A percentile compares a stretch with the other conserved stretches of the same genome.
phyloP scores from a whole-genome alignment of 2,113 vertebrate species.

The Bufo bufo region DNA sequence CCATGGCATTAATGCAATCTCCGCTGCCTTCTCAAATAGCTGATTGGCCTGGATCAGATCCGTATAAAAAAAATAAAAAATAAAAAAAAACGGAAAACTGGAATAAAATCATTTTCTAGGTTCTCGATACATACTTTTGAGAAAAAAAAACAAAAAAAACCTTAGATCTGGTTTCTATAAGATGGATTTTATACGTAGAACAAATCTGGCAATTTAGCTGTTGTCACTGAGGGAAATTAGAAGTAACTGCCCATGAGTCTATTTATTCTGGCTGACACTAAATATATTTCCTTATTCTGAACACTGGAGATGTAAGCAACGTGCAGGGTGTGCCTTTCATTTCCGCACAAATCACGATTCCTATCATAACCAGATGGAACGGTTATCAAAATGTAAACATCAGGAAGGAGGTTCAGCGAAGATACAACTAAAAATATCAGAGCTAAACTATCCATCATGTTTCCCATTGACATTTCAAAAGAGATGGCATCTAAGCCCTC shows the following conservation, averaged over 20 bases:
- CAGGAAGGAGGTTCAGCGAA: constrained; percentile 64
- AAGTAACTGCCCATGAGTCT: constrained; percentile 25
- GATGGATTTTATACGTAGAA: constrained; percentile 5
- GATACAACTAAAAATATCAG: constrained; percentile 47
- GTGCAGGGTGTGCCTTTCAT: constrained; percentile 60
- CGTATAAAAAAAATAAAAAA: no score
- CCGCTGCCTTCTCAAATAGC: no score
- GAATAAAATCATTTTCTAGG: not conserved
- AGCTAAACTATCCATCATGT: constrained; percentile 20
- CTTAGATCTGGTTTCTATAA: not conserved
- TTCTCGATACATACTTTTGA: not conserved
- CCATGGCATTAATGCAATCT: no score
- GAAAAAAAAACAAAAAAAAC: not conserved
- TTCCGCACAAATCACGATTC: constrained; percentile 62
- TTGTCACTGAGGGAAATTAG: constrained; percentile 22
- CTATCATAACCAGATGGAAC: constrained; percentile 77
- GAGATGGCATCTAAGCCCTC: constrained; percentile 26
- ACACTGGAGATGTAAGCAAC: constrained; percentile 24
- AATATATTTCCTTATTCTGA: constrained; percentile 37
- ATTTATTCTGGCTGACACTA: constrained; percentile 41
- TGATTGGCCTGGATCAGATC: no score
- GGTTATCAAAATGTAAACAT: constrained; percentile 70
- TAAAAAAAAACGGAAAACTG: no score
- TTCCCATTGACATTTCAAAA: constrained; percentile 29
- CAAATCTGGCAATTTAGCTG: constrained; percentile 2